phyloP scores from a whole-genome alignment of 2,888 invertebrate species.

The Temnothorax unifasciatus region DNA sequence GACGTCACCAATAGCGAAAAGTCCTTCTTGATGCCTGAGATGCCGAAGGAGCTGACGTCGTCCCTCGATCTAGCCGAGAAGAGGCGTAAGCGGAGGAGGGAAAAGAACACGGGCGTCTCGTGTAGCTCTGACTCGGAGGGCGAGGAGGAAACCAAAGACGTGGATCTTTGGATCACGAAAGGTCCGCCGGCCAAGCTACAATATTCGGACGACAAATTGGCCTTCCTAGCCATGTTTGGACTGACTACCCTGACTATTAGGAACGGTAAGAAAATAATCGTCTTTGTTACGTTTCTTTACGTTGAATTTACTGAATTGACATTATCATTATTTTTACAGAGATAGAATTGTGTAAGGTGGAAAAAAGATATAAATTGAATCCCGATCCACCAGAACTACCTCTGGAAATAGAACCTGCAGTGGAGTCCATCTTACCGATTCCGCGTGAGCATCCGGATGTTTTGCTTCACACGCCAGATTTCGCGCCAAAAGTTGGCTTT shows the following conservation, averaged over 20 bases:
- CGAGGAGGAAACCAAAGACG: conserved; percentile 87
- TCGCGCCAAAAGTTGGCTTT: conserved; percentile 88
- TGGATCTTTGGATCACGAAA: conserved; percentile 88
- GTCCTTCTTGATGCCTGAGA: conserved; percentile 77
- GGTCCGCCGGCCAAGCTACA: conserved; percentile 87
- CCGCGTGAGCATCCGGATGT: conserved; percentile 87
- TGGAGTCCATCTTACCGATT: conserved; percentile 87
- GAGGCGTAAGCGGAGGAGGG: conserved; percentile 86
- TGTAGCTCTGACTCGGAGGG: conserved; percentile 87
- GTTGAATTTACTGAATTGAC: neutral
- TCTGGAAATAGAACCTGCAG: conserved; percentile 81
- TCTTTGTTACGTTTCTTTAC: neutral
- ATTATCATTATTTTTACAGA: conserved; percentile 82
- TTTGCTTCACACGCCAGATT: conserved; percentile 86
- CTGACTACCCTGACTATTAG: conserved; percentile 89
- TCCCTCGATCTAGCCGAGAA: conserved; percentile 88
- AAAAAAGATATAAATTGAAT: conserved; percentile 87
- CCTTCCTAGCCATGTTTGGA: conserved; percentile 89
- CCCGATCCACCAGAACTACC: conserved; percentile 87
- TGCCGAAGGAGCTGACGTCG: conserved; percentile 80
- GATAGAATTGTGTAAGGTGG: conserved; percentile 89
- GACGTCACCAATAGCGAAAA: conserved; percentile 69
- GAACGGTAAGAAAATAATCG: conserved; percentile 87
- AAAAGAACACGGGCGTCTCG: conserved; percentile 75
- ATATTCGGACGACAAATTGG: conserved; percentile 87